Conservation (phyloP, 2,888 invertebrate species). For the Pseudanteris insignis region DNA sequence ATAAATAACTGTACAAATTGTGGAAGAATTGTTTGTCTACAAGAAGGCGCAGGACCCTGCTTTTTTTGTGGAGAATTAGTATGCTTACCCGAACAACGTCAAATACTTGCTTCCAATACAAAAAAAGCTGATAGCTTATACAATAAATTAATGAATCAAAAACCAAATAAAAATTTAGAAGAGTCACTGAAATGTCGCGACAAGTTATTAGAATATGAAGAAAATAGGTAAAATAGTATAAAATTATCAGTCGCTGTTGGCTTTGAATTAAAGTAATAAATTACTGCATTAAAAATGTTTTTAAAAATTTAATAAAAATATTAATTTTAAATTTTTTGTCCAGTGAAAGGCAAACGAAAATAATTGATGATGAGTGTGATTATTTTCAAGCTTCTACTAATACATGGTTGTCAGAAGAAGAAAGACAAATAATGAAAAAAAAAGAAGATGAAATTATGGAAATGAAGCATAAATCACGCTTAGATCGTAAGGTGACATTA, state of each 20-base stretch:
- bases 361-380: slow-evolving; percentile 94
- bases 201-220: slow-evolving; percentile 84
- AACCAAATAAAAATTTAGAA: slow-evolving; percentile 72
- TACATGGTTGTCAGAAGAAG: slow-evolving; percentile 81
- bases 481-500: slow-evolving; percentile 73
- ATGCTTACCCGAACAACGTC: slow-evolving; percentile 78
- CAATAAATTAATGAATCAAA: slow-evolving; percentile 73
- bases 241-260: no score
- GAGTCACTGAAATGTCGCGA: slow-evolving; percentile 83
- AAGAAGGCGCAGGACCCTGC: slow-evolving; percentile 97
- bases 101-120: slow-evolving; percentile 73
- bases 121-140: slow-evolving; percentile 76
- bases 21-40: slow-evolving; percentile 92
- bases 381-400: slow-evolving; percentile 83
- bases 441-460: slow-evolving; percentile 76
- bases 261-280: no score
- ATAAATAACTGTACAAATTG: slow-evolving; percentile 94
- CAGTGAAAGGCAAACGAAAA: slow-evolving; percentile 78
- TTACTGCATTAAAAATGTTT: neutral
- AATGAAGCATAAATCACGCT: slow-evolving; percentile 75
- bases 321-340: slow-evolving; percentile 32
- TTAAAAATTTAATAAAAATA: no score
- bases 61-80: slow-evolving; percentile 90
- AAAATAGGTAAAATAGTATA: slow-evolving; percentile 78
- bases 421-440: slow-evolving; percentile 74